Base-by-base conservation (phyloP, 2,113 vertebrate genomes). In the Callipepla californica region DNA sequence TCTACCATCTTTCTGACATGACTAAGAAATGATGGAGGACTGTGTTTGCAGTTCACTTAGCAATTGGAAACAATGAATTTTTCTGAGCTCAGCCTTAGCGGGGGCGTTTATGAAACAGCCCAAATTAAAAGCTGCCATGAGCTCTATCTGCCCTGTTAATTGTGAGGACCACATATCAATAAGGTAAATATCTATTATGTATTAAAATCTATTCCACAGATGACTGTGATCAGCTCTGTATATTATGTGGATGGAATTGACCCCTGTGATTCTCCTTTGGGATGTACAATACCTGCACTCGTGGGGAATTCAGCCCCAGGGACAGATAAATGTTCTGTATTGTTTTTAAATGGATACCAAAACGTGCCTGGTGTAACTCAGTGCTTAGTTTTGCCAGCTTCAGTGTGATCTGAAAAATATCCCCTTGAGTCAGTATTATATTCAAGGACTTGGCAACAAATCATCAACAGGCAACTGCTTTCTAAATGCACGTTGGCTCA, bases 401-500 rank as follows among this genome's bases (percentile, higher is more conserved):
- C 3, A 1, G 5, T 48, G 34, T 62, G 53, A 85, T 73, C 45
- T 61, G 59, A 85, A 94, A 83, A 83, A 44, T 51, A 70, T 19
- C 53, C 65, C 28, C 85, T 88, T 18, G 36, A 88, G 68, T 51
- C 44, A 79, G 67, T 69, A 75, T 88, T 67, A 18, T 21, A 89
- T 55, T 81, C 68, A 77, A n/a, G 70, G 75, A 28, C 11, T 87
- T 87, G 92, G 93, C 58, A 45, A 36, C 22, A 79, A 85, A 28
- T 14, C 34, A 8, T 21, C 67, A 47, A 69, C 74, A 36, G 59
- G 61, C 89, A 87, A 48, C 77, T 36, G 32, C 38, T 77, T 53
- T 79, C 81, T 62, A 62, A 83, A 38, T 21, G 74, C 69, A 92
- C 3, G 0, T 0, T 77, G 70, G 88, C 75, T 92, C 62, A 73